Evolutionary conservation across 2,888 invertebrate species (phyloP).

Genomic region (Andrena minutula): DNA sequence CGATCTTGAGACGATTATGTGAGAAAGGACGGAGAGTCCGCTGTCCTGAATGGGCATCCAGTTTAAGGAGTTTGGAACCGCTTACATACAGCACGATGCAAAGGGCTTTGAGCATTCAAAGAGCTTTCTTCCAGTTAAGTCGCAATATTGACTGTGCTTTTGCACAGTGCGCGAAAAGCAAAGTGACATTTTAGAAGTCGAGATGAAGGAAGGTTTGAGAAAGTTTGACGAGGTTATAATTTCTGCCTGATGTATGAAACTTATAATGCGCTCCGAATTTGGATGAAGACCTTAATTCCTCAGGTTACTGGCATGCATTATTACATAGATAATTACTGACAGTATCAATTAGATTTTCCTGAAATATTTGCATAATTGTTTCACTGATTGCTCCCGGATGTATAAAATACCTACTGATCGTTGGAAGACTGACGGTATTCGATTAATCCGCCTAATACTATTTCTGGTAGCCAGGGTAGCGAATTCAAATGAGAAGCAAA

Average conservation of each 20-base stretch:
- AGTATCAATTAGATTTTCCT: not conserved
- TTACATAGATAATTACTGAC: no score
- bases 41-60: not conserved
- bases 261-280: not conserved
- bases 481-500: conserved; percentile 38
- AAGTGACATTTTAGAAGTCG: not conserved
- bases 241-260: no score
- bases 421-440: not conserved
- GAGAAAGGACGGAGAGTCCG: not conserved
- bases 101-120: conserved; percentile 6
- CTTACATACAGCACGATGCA: not conserved
- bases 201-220: not conserved
- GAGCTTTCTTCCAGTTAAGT: not conserved
- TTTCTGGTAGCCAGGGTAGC: not conserved
- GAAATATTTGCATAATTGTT: not conserved
- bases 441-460: conserved; percentile 11
- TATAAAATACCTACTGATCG: not conserved
- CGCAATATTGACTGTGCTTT: not conserved
- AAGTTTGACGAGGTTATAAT: not conserved
- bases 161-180: not conserved
- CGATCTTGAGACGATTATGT: not conserved
- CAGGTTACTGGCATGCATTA: no score
- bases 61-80: conserved; percentile 1
- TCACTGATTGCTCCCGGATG: not conserved
- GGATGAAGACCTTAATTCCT: no score